phyloP scores from a whole-genome alignment of 1,140 invertebrate genomes.

The Odontomachus brunneus region DNA sequence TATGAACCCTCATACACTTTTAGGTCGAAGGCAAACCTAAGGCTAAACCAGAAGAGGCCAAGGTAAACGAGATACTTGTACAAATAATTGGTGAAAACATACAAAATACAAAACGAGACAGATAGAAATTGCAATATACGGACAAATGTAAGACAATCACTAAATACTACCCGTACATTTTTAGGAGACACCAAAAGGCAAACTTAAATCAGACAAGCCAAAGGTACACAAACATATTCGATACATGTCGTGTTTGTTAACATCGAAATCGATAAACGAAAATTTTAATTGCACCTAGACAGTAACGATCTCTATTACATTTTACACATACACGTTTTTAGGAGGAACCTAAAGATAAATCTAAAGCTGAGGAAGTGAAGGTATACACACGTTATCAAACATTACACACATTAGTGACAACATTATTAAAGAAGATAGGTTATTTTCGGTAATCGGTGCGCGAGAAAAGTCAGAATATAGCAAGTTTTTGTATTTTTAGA shows the following conservation, averaged over 20 bases:
- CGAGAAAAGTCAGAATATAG: background rate
- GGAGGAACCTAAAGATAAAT: slow-evolving; percentile 75
- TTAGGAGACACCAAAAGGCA: slow-evolving; percentile 70
- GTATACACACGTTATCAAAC: slow-evolving; percentile 69
- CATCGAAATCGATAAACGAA: background rate
- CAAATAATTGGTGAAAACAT: background rate
- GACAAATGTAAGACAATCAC: background rate
- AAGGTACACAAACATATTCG: slow-evolving; percentile 76
- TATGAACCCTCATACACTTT: slow-evolving; percentile 42
- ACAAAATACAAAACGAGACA: background rate
- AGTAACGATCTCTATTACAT: background rate
- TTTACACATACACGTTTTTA: slow-evolving; percentile 55
- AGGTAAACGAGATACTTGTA: slow-evolving; percentile 34
- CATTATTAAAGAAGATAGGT: background rate
- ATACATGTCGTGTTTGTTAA: background rate
- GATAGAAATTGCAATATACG: background rate
- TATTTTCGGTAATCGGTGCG: background rate
- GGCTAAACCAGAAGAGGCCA: slow-evolving; percentile 18
- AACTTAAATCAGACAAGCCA: slow-evolving; percentile 75
- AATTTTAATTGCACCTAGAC: background rate
- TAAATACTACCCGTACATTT: slow-evolving; percentile 50
- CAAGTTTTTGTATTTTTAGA: slow-evolving; percentile 64
- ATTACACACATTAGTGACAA: background rate
- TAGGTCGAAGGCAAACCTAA: slow-evolving; percentile 44
- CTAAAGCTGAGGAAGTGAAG: slow-evolving; percentile 78